Base-by-base conservation (phyloP, 2,797 vertebrate genomes). In the Coendou prehensilis region DNA sequence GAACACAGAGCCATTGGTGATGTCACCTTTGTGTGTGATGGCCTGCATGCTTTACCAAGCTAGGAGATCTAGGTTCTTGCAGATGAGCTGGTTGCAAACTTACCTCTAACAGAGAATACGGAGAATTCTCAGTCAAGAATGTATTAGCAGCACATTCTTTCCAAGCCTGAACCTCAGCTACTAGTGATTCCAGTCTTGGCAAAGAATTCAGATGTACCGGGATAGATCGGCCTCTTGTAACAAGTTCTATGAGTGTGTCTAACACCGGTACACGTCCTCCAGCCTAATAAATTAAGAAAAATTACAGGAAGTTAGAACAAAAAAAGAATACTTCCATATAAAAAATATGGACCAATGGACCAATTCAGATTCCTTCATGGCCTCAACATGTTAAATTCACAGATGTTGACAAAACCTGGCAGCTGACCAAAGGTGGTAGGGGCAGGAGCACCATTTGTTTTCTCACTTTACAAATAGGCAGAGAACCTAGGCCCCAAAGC, bases 91-190 rank as follows among this genome's bases (percentile, higher is more conserved):
- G 45, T 5, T 94, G 10, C 6, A 7, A 1, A 63, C 98, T 98
- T 98, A 99, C 99, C 99, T 99, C 99, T 18, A 99, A 96, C 6
- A 99, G 99, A 82, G 99, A 99, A 69, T 99, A 99, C 0, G 99
- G 98, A 0, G 99, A 99, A 98, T 99, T 99, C 97, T 99, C 99
- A 0, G 98, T 99, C 93, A 99, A 98, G 98, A 99, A 99, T 0
- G 99, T 99, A 97, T 99, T 99, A 14, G 99, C 98, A 89, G 99
- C 99, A 69, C 99, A 99, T 86, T 99, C 99, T 97, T 99, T 99
- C 99, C 99, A 99, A 0, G 98, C 98, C 96, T 99, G 99, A 83
- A 99, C 99, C 28, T 99, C 99, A 0, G 98, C 96, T 90, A 99
- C 98, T 84, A 99, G 98, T 23, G 98, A 98, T 97, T 99, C 99